A percentile compares a stretch with the other conserved stretches of the same genome.
These are phyloP conservation scores for Stictonetta naevosa DNA, from an alignment of 2,113 vertebrate species.

Conservation along the genomic window DNA sequence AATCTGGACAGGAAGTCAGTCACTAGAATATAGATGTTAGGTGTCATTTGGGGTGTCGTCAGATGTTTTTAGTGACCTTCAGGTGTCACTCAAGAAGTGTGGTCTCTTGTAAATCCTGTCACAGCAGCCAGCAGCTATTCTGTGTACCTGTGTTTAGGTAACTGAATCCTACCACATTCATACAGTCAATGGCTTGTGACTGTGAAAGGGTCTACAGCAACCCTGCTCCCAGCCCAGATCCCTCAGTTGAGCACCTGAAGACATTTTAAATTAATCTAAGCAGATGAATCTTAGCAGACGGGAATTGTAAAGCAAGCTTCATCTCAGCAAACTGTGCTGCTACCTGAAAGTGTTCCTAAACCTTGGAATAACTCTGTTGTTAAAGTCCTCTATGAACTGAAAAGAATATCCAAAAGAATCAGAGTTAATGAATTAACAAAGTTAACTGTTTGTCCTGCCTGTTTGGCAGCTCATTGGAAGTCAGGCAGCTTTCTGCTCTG, in stretches of 20 bases:
- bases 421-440: background rate
- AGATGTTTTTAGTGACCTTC: background rate
- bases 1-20: background rate
- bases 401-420: background rate
- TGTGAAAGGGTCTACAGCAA: background rate
- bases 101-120: background rate
- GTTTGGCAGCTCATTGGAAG: constrained; percentile 80
- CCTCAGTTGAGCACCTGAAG: background rate
- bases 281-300: background rate
- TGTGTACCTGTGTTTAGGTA: background rate
- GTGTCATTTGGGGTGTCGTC: background rate
- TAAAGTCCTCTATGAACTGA: background rate
- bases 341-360: background rate
- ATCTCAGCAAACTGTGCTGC: background rate
- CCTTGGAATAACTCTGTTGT: background rate
- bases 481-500: constrained; percentile 78
- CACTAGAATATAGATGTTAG: background rate
- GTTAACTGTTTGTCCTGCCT: background rate
- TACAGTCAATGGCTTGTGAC: background rate
- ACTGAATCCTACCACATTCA: background rate
- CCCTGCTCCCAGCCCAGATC: background rate
- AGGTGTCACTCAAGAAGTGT: background rate
- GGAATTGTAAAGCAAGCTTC: background rate
- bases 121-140: background rate
- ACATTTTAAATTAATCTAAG: background rate